Conservation (phyloP, 2,888 invertebrate genomes). For the Drosophila bunnanda region DNA sequence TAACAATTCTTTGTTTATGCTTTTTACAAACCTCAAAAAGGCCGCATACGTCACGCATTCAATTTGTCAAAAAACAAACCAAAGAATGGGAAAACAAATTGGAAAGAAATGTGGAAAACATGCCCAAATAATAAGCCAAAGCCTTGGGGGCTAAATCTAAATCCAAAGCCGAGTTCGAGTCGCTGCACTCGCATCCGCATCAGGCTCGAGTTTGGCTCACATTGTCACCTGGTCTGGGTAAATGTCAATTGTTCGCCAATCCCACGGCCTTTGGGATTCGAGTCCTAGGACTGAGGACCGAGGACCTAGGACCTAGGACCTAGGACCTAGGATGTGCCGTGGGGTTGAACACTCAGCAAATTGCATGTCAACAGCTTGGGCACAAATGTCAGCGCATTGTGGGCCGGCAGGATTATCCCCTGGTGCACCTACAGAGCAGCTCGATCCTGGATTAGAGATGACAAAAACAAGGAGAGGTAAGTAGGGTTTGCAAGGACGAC, state of each 20-base stretch:
- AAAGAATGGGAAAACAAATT: slow-evolving; percentile 18
- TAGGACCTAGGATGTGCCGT: slow-evolving; percentile 27
- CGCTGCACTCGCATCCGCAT: slow-evolving; percentile 66
- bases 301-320: slow-evolving; percentile 15
- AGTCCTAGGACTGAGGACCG: slow-evolving; percentile 13
- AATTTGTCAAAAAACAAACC: slow-evolving; percentile 33
- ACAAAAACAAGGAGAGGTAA: slow-evolving; percentile 31
- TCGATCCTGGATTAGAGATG: slow-evolving; percentile 41
- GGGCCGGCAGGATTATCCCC: slow-evolving; percentile 65
- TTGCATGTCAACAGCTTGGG: slow-evolving; percentile 76
- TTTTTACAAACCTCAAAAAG: slow-evolving; percentile 31
- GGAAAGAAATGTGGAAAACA: slow-evolving; percentile 26
- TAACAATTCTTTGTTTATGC: slow-evolving; percentile 23
- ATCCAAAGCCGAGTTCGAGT: slow-evolving; percentile 46
- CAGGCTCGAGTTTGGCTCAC: slow-evolving; percentile 38
- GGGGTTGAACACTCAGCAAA: slow-evolving; percentile 67
- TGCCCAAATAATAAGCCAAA: slow-evolving; percentile 64
- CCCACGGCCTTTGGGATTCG: slow-evolving; percentile 34
- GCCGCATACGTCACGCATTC: slow-evolving; percentile 54
- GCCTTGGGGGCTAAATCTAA: slow-evolving; percentile 51
- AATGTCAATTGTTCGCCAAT: slow-evolving; percentile 70
- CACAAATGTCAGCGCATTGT: slow-evolving; percentile 56
- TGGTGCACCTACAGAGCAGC: slow-evolving; percentile 50
- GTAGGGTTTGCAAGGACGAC: not conserved
- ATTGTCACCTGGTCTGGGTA: slow-evolving; percentile 63